These are phyloP conservation scores for Pseudopipra pipra DNA, from an alignment of 2,113 vertebrate genomes.

Conservation along the genomic window DNA sequence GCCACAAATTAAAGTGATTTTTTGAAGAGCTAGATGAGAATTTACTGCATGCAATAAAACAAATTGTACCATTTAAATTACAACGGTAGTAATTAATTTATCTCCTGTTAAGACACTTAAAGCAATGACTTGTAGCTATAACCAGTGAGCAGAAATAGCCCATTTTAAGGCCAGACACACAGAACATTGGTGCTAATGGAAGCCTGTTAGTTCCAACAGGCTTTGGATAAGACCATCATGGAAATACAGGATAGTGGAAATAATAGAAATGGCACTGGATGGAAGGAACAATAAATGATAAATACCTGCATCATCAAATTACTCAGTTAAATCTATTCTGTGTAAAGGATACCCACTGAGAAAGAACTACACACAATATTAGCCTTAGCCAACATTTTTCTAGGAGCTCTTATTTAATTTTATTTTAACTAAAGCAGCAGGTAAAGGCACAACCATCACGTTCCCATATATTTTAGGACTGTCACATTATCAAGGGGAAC, in stretches of 20 bases:
- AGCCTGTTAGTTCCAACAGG: neutral
- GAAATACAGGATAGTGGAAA: neutral
- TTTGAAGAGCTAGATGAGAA: neutral
- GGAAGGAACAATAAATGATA: neutral
- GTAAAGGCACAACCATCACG: neutral
- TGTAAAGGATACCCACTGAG: neutral
- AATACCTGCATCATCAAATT: neutral
- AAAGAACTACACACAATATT: neutral
- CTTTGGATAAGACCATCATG: neutral
- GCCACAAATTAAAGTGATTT: neutral
- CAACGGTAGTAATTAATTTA: neutral
- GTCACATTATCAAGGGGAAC: neutral
- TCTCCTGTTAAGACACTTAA: neutral
- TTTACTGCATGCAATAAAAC: neutral
- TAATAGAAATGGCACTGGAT: neutral
- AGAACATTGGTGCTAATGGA: neutral
- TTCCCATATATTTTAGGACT: neutral
- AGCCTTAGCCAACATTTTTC: neutral
- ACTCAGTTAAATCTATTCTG: neutral
- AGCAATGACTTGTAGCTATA: neutral
- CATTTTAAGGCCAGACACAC: neutral
- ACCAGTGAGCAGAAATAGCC: neutral
- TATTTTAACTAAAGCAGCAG: neutral
- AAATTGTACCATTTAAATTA: neutral
- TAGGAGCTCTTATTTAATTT: neutral